Evolutionary conservation across 2,113 vertebrate genomes (phyloP), one percentile per base, ranked within the genome.

Genomic region (Solea solea): DNA sequence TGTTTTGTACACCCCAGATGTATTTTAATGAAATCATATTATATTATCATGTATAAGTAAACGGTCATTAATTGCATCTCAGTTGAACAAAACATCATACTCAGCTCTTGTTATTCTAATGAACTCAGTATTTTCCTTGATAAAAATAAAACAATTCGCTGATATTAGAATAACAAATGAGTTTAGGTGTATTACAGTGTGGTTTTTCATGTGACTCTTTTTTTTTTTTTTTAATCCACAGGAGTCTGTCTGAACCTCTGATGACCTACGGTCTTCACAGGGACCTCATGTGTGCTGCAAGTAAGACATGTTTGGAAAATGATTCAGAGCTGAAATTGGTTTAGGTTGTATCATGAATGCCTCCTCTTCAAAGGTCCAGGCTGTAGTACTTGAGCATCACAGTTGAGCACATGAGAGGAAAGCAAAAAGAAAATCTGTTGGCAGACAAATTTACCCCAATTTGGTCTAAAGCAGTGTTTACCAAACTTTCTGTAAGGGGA

Each of bases 231-330:
- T 58, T 1, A 21, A 2, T 74, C 64, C 34, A 8, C 88, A 92
- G 97, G 95, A 99, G 95, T 89, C 95, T 99, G 62, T 95, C 95
- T 72, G 97, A 99, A 86, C 97, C 97, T 1, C 88, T 99, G 81
- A 98, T 98, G 97, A 99, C 97, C 3, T 97, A 97, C 89, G 92
- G 86, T 79, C 94, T 98, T 42, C 96, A 99, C 90, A 94, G 95
- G 89, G 94, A 98, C 77, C 92, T 99, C 82, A 94, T 98, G 82
- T 94, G 91, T 70, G 97, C 97, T 90, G 96, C 96, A 92, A 98
- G 97, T 99, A 96, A 96, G 97, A 94, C 9, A 3, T 44, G 11
- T 64, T 78, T 76, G 25, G 13, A 11, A 68, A 28, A 51, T 39
- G 5, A 58, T 50, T 40, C 48, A 9, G n/a, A 7, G 0, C 13